These are phyloP conservation scores for Rhopilema esculentum DNA, from an alignment of 30 jellyfish, hydroid and myxozoan species.

Conservation along the genomic window DNA sequence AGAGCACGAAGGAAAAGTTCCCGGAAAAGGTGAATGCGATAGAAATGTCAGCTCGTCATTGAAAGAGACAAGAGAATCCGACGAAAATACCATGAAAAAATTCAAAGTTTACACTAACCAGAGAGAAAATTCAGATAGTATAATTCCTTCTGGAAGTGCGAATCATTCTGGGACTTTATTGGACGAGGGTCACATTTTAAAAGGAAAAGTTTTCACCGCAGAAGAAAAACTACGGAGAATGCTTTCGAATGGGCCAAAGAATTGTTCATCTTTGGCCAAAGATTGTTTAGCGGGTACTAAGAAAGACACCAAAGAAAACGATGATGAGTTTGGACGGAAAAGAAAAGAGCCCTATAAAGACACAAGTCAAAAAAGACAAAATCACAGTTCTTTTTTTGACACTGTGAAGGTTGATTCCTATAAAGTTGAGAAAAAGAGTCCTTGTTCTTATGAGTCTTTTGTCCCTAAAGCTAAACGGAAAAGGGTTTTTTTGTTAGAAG, in stretches of 20 bases:
- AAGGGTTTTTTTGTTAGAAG: slow-evolving; percentile 30
- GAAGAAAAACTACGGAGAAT: slow-evolving; percentile 42
- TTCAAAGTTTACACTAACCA: neutral
- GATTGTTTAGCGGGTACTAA: neutral
- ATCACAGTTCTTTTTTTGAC: neutral
- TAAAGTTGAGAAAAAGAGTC: neutral
- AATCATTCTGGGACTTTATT: neutral
- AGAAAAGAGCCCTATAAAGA: neutral
- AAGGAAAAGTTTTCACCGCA: neutral
- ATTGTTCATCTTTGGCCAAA: neutral
- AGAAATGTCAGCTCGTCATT: neutral
- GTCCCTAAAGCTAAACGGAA: slow-evolving; percentile 57
- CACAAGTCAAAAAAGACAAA: neutral
- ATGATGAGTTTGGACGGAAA: neutral
- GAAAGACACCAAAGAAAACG: neutral
- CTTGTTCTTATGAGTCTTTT: neutral
- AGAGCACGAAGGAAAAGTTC: neutral
- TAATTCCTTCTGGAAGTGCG: too few species aligned
- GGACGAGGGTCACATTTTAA: neutral
- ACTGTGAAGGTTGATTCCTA: slow-evolving; percentile 1
- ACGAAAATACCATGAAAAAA: neutral
- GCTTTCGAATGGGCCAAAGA: slow-evolving; percentile 19
- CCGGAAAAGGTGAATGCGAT: neutral
- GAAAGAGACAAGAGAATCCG: too few species aligned
- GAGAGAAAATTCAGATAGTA: too few species aligned